These are phyloP conservation scores for Ceratosolen solmsi DNA, from an alignment of 1,140 invertebrate genomes.

Conservation along the genomic window DNA sequence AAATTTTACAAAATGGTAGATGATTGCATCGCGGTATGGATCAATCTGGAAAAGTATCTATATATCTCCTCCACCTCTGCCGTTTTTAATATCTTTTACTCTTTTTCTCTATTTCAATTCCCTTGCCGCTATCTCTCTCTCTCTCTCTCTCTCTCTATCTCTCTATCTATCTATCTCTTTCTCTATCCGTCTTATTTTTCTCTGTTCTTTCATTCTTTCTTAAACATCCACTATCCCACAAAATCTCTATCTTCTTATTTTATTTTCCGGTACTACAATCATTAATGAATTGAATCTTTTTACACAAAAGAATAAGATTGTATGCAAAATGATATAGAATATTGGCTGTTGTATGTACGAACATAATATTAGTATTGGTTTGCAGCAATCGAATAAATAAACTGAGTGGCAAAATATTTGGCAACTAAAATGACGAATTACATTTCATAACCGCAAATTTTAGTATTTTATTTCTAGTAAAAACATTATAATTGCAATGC, in stretches of 20 bases:
- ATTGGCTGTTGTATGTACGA: not conserved
- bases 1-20: not conserved
- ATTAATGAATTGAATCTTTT: constrained; percentile 27
- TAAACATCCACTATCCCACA: too few species aligned
- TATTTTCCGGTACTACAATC: not conserved
- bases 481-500: too few species aligned
- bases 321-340: not conserved
- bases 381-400: not conserved
- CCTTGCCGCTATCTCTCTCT: not conserved
- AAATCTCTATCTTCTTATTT: not conserved
- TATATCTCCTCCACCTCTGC: too few species aligned
- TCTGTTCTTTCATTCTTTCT: too few species aligned
- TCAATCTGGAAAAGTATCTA: too few species aligned
- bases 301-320: not conserved
- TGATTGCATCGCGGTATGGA: too few species aligned
- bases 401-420: not conserved
- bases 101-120: not conserved
- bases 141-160: not conserved
- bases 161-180: not conserved
- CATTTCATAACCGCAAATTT: too few species aligned
- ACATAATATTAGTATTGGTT: not conserved
- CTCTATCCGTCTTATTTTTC: too few species aligned
- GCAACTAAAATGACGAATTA: too few species aligned
- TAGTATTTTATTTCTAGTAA: too few species aligned
- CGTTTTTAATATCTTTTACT: not conserved